Conservation (phyloP, 2,888 invertebrate species). For the Drosophila koepferae region DNA sequence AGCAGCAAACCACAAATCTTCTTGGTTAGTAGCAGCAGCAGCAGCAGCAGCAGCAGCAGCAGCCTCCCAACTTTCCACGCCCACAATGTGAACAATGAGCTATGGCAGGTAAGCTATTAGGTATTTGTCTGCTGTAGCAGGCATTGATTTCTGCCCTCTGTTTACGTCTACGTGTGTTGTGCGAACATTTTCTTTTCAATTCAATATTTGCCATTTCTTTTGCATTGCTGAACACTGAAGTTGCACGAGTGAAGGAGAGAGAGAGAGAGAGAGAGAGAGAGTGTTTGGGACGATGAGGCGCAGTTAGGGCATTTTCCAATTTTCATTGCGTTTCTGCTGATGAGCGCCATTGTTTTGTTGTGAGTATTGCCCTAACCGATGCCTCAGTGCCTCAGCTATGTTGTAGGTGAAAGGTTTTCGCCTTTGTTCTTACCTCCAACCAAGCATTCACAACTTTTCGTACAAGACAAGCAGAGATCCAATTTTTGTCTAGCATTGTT, state of each 20-base stretch:
- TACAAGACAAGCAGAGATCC: conserved; percentile 45
- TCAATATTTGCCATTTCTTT: conserved; percentile 39
- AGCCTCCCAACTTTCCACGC: conserved; percentile 11
- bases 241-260: background rate
- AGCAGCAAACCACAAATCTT: conserved; percentile 19
- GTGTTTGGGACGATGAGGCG: too few relatives aligned
- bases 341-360: conserved; percentile 73
- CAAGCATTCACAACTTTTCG: conserved; percentile 3
- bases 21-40: background rate
- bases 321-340: conserved; percentile 75
- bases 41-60: background rate
- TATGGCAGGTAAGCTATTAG: conserved; percentile 31
- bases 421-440: conserved; percentile 31
- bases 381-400: conserved; percentile 11
- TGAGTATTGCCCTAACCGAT: background rate
- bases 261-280: background rate
- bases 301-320: conserved; percentile 59
- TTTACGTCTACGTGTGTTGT: conserved; percentile 2
- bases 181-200: conserved; percentile 52
- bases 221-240: conserved; percentile 32
- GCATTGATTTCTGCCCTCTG: conserved; percentile 27
- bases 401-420: conserved; percentile 64
- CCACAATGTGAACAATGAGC: conserved; percentile 25
- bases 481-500: conserved; percentile 63
- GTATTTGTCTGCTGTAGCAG: conserved; percentile 29